Conservation (phyloP, 1,140 invertebrate genomes). For the Rhagoletis pomonella region DNA sequence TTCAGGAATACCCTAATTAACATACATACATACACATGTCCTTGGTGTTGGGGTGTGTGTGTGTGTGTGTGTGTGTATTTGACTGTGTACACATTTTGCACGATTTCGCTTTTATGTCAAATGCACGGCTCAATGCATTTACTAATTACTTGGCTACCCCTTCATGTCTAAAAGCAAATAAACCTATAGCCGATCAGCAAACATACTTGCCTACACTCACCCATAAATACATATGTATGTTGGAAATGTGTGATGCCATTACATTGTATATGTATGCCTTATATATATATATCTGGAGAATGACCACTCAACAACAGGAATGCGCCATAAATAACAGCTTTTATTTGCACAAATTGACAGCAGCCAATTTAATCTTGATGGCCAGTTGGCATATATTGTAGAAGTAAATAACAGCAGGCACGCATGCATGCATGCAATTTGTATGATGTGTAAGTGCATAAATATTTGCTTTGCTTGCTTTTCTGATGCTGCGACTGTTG, state of each 20-base stretch:
- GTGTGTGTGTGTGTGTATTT: background rate
- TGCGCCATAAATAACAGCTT: conserved; percentile 49
- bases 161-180: conserved; percentile 30
- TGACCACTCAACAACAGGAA: conserved; percentile 35
- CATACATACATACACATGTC: background rate
- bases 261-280: background rate
- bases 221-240: background rate
- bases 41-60: background rate
- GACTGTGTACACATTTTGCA: background rate
- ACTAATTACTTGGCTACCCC: conserved; percentile 38
- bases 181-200: background rate
- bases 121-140: conserved; percentile 41
- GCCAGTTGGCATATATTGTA: conserved; percentile 26
- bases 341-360: conserved; percentile 51
- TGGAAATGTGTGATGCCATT: background rate
- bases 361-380: conserved; percentile 51
- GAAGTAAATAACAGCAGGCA: conserved; percentile 25
- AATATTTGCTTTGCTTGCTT: conserved; percentile 30
- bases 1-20: background rate
- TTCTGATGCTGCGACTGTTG: background rate
- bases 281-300: background rate
- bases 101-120: conserved; percentile 23
- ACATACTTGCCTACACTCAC: background rate
- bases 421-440: background rate
- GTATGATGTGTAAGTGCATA: background rate